Conservation (phyloP, 2,113 vertebrate species). For the Mus pahari region DNA sequence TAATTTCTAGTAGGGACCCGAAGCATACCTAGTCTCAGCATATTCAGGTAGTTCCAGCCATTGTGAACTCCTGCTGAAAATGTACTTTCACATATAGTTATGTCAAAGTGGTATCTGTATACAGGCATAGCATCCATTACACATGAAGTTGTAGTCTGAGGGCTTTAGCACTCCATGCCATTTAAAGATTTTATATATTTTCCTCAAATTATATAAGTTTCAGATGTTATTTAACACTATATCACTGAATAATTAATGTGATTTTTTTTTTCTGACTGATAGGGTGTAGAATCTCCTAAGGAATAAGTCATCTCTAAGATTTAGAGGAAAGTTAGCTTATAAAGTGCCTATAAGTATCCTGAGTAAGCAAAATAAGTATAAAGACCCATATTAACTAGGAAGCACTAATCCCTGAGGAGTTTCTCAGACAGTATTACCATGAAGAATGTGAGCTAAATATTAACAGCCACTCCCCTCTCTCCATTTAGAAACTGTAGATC, state of each 20-base stretch:
- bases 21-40: not conserved
- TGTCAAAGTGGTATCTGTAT: conserved; percentile 95
- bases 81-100: not conserved
- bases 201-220: conserved; percentile 93
- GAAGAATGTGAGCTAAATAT: not conserved
- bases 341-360: not conserved
- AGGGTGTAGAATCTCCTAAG: not conserved
- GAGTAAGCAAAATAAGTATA: not conserved
- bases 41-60: not conserved
- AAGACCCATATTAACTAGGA: not conserved
- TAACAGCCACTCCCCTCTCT: not conserved
- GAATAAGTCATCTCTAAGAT: not conserved
- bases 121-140: conserved; percentile 98
- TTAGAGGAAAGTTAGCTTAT: not conserved
- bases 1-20: not conserved
- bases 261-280: not conserved
- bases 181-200: conserved; percentile 98
- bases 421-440: not conserved
- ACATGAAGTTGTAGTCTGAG: conserved; percentile 95
- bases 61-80: not conserved
- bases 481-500: not conserved
- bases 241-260: not conserved
- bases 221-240: conserved; percentile 93
- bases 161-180: conserved; percentile 97
- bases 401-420: too few relatives aligned